Conservation (phyloP, 2,113 vertebrate genomes). For the Gavialis gangeticus region DNA sequence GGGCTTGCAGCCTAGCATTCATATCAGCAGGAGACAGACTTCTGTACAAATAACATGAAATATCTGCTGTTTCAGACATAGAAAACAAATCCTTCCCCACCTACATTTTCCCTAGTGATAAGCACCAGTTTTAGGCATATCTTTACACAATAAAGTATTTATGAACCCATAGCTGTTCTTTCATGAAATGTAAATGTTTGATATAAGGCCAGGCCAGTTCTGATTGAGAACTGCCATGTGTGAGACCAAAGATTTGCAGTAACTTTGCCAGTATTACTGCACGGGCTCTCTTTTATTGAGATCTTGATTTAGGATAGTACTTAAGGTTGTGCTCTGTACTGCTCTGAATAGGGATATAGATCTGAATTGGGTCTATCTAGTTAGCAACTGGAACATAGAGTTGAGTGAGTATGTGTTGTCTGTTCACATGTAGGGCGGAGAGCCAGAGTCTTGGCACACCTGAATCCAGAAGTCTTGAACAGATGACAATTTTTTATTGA, state of each 20-base stretch:
- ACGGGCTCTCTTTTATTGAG: not conserved
- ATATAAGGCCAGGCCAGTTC: not conserved
- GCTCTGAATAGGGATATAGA: not conserved
- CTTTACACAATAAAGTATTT: not conserved
- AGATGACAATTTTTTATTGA: too few relatives aligned
- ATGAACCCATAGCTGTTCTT: not conserved
- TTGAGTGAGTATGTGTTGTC: not conserved
- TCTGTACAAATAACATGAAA: conserved; percentile 7
- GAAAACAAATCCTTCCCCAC: not conserved
- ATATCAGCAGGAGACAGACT: not conserved
- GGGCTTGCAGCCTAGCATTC: not conserved
- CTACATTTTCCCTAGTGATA: not conserved
- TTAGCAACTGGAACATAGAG: not conserved
- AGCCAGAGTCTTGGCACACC: not conserved
- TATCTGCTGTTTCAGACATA: not conserved
- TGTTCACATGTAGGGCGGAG: not conserved
- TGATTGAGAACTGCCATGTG: not conserved
- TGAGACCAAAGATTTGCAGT: not conserved
- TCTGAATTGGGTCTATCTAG: not conserved
- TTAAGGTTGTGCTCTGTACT: not conserved
- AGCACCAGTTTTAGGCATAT: not conserved
- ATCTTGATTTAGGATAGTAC: not conserved
- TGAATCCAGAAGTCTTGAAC: not conserved
- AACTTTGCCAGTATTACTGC: not conserved
- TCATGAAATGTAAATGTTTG: not conserved